These are phyloP conservation scores for Balaeniceps rex DNA, from an alignment of 2,113 vertebrate genomes.

Conservation along the genomic window DNA sequence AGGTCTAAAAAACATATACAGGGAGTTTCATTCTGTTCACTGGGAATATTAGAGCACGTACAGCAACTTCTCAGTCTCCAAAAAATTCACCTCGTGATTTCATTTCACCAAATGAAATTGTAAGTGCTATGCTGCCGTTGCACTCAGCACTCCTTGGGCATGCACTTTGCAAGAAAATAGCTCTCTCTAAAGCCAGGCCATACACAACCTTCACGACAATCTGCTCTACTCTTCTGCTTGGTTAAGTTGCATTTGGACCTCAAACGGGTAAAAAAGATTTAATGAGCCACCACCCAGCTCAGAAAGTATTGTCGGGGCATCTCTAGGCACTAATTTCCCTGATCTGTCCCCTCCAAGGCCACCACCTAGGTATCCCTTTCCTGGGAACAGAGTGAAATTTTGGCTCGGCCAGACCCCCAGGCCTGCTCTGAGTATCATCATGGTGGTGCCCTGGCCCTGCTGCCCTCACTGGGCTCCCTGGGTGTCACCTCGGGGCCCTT, in stretches of 20 bases:
- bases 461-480: neutral
- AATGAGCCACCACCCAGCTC: neutral
- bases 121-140: neutral
- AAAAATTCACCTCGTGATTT: neutral
- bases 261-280: neutral
- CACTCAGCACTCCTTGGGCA: neutral
- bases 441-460: neutral
- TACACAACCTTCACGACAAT: neutral
- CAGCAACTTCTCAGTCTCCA: neutral
- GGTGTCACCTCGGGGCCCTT: too few species aligned
- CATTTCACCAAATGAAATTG: neutral
- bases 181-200: neutral
- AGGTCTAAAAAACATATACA: neutral
- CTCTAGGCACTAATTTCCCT: neutral
- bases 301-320: neutral
- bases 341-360: neutral
- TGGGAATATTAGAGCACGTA: neutral
- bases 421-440: neutral
- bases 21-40: neutral
- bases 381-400: rapidly evolving
- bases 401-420: neutral
- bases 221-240: neutral
- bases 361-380: too few species aligned
- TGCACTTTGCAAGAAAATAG: neutral
- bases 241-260: neutral